phyloP scores from a whole-genome alignment of 2,113 vertebrate genomes.

The Diphyllodes magnificus region DNA sequence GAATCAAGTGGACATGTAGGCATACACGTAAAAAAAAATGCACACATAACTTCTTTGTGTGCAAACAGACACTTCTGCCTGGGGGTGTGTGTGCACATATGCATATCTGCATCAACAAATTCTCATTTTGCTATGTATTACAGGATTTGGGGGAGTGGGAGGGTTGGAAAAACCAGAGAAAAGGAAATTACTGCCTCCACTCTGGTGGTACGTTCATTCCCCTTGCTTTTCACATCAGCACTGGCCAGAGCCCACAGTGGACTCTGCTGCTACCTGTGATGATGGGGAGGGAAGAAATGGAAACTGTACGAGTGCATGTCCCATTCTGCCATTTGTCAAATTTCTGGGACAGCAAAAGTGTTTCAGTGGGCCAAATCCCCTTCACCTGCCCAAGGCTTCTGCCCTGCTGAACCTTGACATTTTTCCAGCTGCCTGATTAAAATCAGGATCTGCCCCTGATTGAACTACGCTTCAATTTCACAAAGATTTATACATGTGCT shows the following conservation, averaged over 20 bases:
- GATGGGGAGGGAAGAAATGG: slow-evolving; percentile 13
- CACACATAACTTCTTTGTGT: slow-evolving; percentile 8
- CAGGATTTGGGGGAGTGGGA: slow-evolving; percentile 10
- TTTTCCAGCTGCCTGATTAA: neutral
- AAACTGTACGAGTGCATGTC: neutral
- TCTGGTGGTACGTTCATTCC: neutral
- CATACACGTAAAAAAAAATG: slow-evolving; percentile 31
- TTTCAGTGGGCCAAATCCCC: neutral
- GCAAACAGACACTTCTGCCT: neutral
- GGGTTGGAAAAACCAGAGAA: slow-evolving; percentile 25
- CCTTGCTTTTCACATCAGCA: slow-evolving; percentile 47
- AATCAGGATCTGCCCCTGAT: neutral
- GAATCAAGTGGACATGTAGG: slow-evolving; percentile 50
- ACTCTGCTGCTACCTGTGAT: slow-evolving; percentile 30
- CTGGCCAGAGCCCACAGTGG: neutral
- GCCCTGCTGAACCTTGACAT: neutral
- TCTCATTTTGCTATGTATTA: slow-evolving; percentile 35
- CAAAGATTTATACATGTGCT: neutral
- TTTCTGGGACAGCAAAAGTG: slow-evolving; percentile 25
- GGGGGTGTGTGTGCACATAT: neutral
- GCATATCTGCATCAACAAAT: slow-evolving; percentile 1
- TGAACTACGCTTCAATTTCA: neutral
- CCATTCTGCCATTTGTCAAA: neutral
- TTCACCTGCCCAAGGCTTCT: neutral
- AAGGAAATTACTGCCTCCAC: neutral